Percentiles rank a stretch among this genome's conserved stretches.
phyloP scores from a whole-genome alignment of 2,888 invertebrate species.

The Agonopterix arenella region DNA sequence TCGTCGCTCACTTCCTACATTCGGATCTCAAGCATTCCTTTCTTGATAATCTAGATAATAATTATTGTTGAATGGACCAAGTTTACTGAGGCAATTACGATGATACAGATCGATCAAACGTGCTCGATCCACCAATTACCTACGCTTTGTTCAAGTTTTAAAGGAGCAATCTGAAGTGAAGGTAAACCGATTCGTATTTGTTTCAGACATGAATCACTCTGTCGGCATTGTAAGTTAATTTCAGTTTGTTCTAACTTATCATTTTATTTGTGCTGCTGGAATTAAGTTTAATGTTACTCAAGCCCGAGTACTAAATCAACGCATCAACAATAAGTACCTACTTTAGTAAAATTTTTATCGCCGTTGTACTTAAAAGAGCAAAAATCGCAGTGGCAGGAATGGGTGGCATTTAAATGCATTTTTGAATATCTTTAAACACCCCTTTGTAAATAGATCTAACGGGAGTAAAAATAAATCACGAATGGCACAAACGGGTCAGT shows the following conservation, averaged over 20 bases:
- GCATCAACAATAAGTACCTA: no score
- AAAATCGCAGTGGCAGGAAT: no score
- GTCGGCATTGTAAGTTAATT: background rate
- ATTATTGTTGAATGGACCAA: constrained; percentile 32
- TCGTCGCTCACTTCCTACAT: constrained; percentile 19
- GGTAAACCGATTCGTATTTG: constrained; percentile 14
- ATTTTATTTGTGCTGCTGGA: background rate
- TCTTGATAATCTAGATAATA: constrained; percentile 30
- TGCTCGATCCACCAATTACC: constrained; percentile 38
- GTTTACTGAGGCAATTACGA: constrained; percentile 55
- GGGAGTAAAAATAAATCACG: no score
- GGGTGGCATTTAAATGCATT: no score
- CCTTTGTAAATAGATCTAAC: no score
- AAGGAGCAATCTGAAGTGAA: constrained; percentile 30
- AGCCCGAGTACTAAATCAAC: no score
- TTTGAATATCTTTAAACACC: no score
- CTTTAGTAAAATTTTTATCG: no score
- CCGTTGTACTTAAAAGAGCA: no score
- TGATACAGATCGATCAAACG: constrained; percentile 48
- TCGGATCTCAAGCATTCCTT: constrained; percentile 20
- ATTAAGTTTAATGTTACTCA: no score
- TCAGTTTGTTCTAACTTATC: background rate
- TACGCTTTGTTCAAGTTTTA: constrained; percentile 34
- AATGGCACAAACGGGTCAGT: no score
- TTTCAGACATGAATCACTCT: constrained; percentile 2